A percentile compares a stretch with the other conserved stretches of the same genome.
These are phyloP conservation scores for Tetranychus piercei DNA, from an alignment of 2,888 invertebrate species.

Conservation along the genomic window DNA sequence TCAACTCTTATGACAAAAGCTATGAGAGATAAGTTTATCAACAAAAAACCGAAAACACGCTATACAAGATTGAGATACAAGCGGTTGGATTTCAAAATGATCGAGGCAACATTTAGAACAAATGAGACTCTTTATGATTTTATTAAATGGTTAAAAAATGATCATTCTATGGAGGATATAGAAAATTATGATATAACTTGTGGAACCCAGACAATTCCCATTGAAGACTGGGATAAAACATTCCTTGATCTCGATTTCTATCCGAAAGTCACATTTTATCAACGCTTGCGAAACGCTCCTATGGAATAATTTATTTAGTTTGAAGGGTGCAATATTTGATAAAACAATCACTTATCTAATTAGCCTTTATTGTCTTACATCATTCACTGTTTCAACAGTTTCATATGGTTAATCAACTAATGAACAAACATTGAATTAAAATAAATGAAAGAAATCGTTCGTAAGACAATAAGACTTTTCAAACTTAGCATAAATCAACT, in stretches of 20 bases:
- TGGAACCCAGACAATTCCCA: slow-evolving; percentile 6
- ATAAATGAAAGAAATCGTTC: no score
- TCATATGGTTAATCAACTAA: no score
- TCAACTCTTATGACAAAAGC: neutral
- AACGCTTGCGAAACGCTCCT: neutral
- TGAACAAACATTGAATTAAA: no score
- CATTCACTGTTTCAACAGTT: no score
- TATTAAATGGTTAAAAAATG: slow-evolving; percentile 13
- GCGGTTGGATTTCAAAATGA: slow-evolving; percentile 40
- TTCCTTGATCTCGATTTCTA: neutral
- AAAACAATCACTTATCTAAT: no score
- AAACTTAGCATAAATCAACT: no score
- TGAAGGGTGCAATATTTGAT: no score
- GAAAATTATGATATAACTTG: slow-evolving; percentile 11
- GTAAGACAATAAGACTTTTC: no score
- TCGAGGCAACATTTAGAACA: slow-evolving; percentile 17
- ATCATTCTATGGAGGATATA: neutral
- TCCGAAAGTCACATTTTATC: slow-evolving; percentile 2
- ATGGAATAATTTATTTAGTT: no score
- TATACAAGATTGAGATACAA: slow-evolving; percentile 3
- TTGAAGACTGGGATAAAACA: slow-evolving; percentile 7
- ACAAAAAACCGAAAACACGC: neutral
- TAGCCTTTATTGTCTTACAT: no score
- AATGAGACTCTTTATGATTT: slow-evolving; percentile 15
- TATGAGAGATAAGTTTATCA: neutral